phyloP scores from a whole-genome alignment of 2,888 invertebrate species.

The Rhorus exstirpatorius region DNA sequence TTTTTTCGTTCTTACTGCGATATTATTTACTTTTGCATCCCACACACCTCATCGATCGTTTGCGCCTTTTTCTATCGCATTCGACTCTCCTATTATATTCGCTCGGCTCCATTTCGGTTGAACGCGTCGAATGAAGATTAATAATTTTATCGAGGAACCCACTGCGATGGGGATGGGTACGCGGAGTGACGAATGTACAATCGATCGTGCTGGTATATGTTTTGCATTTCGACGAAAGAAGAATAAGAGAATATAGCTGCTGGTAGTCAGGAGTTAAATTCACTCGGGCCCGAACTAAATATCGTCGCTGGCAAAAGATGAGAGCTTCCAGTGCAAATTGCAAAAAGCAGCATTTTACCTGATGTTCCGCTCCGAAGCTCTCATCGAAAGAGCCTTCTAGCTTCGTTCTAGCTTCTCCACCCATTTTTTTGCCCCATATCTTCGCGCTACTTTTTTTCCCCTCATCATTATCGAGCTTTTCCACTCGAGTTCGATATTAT shows the following conservation, averaged over 20 bases:
- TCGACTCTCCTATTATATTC: constrained; percentile 10
- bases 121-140: constrained; percentile 59
- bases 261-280: constrained; percentile 45
- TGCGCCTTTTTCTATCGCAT: constrained; percentile 8
- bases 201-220: not conserved
- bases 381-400: constrained; percentile 43
- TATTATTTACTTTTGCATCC: not conserved
- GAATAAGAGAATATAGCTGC: not conserved
- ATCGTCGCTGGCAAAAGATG: constrained; percentile 42
- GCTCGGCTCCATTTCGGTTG: constrained; percentile 22
- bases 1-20: not conserved
- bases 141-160: constrained; percentile 63
- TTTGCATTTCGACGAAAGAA: not conserved
- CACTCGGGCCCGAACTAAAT: constrained; percentile 52
- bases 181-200: constrained; percentile 9
- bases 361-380: constrained; percentile 46
- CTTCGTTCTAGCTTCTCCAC: constrained; percentile 30
- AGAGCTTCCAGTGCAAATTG: constrained; percentile 59
- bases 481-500: constrained; percentile 59
- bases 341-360: constrained; percentile 60
- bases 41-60: not conserved
- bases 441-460: constrained; percentile 65
- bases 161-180: not conserved
- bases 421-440: constrained; percentile 38
- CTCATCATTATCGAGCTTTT: constrained; percentile 69